Evolutionary conservation across 2,888 invertebrate genomes (phyloP), one percentile per base, ranked within the genome.

Genomic region (Pocota personata): DNA sequence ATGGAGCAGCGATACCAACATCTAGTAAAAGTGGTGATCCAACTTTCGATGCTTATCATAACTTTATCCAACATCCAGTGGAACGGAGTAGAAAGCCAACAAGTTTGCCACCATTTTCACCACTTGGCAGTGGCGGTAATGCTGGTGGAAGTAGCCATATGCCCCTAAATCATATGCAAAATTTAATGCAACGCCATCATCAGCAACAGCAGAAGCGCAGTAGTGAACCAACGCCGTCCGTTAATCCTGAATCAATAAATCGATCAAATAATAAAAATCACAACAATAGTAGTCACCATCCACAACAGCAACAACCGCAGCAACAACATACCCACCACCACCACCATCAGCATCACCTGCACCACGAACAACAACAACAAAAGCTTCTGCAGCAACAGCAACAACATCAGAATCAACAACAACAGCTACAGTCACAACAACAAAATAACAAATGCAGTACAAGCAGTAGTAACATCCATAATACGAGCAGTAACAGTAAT

Each of bases 351-450:
- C 73, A 87, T 55, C 73, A 82, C 10, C 69, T 58, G 57, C 77
- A 73, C 3, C 60, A 82, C 12, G 58, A 76, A 52, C 73, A 72
- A 35, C 77, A 67, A 19, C 62, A 82, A 73, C 79, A 73, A 66
- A 58, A 82, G 66, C 60, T 46, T 21, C 14, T 35, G 30, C 50
- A 67, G 35, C 88, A 88, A 88, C 88, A 89, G 88, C 32, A 7
- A 4, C n/a, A n/a, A 37, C n/a, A 37, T 37, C 87, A 88, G 75
- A 87, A 90, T 78, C 89, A 89, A 48, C 62, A 64, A 40, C 43
- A 89, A 69, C 88, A 87, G n/a, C n/a, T n/a, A 86, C 89, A 89
- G 88, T 89, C 89, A 87, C 88, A 87, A 76, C 88, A 87, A 64
- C 88, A 90, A 88, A 83, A 82, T 88, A 88, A 87, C 84, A 89